Conservation (phyloP, 2,113 vertebrate genomes). For the Isurus oxyrinchus region DNA sequence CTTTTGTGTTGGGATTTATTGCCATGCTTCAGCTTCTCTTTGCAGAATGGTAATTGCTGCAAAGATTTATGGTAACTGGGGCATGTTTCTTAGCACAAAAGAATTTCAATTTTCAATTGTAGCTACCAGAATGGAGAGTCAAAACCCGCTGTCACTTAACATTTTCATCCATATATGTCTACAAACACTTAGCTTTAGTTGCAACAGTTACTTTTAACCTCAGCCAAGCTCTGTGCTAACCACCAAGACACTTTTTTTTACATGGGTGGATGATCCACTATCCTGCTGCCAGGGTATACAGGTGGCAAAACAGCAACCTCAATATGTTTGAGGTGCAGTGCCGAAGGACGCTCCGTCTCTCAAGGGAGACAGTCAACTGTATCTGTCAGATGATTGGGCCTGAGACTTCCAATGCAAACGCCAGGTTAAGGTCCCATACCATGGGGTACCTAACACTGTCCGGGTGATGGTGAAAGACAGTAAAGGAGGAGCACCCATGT, state of each 20-base stretch:
- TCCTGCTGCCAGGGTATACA: too few species aligned
- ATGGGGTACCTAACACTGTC: too few species aligned
- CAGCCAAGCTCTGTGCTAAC: background rate
- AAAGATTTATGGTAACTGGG: background rate
- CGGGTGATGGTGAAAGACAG: too few species aligned
- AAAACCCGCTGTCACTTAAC: background rate
- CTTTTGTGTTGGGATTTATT: slow-evolving; percentile 1
- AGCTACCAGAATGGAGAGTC: background rate
- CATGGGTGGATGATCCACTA: background rate
- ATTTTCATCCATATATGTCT: background rate
- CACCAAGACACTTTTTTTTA: background rate
- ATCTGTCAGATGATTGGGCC: too few species aligned
- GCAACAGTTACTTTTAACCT: slow-evolving; percentile 4
- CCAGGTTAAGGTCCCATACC: too few species aligned
- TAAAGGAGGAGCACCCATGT: too few species aligned
- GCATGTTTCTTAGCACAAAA: background rate
- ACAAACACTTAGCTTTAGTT: background rate
- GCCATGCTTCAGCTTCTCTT: slow-evolving; percentile 3
- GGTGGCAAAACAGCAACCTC: too few species aligned
- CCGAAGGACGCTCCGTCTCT: too few species aligned
- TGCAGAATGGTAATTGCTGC: background rate
- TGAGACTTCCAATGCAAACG: too few species aligned
- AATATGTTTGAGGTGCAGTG: too few species aligned
- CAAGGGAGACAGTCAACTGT: too few species aligned
- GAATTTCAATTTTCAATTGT: background rate